Base-by-base conservation (phyloP, 2,113 vertebrate genomes). In the Erinaceus europaeus region DNA sequence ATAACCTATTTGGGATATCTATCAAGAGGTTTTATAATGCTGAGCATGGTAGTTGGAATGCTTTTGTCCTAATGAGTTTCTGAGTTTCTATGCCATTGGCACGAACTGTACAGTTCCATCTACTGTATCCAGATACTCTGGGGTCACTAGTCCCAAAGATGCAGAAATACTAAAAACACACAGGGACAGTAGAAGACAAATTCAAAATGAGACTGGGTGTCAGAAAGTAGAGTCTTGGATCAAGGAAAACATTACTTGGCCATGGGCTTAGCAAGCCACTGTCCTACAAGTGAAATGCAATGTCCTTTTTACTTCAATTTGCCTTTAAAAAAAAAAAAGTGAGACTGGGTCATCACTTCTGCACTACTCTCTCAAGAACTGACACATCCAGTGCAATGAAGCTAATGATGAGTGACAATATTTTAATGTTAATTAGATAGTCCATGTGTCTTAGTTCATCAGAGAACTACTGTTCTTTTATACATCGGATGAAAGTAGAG, bases 341-440 rank as follows among this genome's bases (percentile, higher is more conserved):
- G 87, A 92, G 93, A 93, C 86, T 92, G 95, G 96, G 97, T 96
- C 96, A 96, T 92, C 79, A 62, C 92, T 94, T 96, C 93, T 91
- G 91, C 91, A 91, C 86, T 81, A 83, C 91, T 87, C 94, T 96
- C 91, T 95, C 81, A 59, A 91, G 95, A 96, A 52, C 91, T 92
- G 96, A 94, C 96, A 96, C 94, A 93, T 96, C 73, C 94, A 93
- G 95, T 93, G 94, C 74, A 97, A 96, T 96, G 96, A 97, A 94
- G 94, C 96, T 97, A 96, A 97, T 96, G 95, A 96, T 73, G 94
- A 97, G 95, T 97, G 96, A 96, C 96, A 96, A 95, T 94, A 96
- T 97, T 97, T 97, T 96, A 96, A 97, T 95, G 96, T 96, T 97
- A 97, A 98, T 97, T 97, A 97, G 95, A 96, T 95, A 96, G 92